These are phyloP conservation scores for Aphelenchoides besseyi DNA, from an alignment of 1,140 invertebrate genomes.

Conservation along the genomic window DNA sequence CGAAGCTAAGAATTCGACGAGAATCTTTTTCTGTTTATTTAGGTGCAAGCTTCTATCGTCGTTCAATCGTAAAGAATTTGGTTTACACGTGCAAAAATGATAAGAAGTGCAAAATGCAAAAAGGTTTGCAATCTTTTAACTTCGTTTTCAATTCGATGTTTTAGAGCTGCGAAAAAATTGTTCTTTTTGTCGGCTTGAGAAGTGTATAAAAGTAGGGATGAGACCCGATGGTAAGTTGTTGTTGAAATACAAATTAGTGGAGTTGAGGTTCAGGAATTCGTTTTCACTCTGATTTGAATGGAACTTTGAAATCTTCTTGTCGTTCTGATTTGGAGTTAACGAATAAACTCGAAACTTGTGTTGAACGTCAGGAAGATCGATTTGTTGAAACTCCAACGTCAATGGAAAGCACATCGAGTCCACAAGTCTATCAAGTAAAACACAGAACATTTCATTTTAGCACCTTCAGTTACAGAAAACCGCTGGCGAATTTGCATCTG, in stretches of 20 bases:
- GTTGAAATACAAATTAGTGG: background rate
- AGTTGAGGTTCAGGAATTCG: background rate
- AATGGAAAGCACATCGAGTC: too few species aligned
- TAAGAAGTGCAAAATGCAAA: background rate
- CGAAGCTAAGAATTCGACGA: too few species aligned
- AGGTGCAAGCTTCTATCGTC: background rate
- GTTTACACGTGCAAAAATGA: background rate
- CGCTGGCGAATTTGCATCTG: too few species aligned
- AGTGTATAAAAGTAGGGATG: constrained; percentile 3
- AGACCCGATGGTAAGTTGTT: background rate
- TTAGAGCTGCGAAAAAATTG: background rate
- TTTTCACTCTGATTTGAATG: background rate
- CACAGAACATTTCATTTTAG: too few species aligned
- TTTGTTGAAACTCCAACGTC: too few species aligned
- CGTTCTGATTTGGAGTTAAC: background rate
- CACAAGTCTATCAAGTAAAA: too few species aligned
- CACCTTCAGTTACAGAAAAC: too few species aligned
- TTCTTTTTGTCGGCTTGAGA: background rate
- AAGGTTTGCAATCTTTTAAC: background rate
- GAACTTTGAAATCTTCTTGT: background rate
- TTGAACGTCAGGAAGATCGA: too few species aligned
- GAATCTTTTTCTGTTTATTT: background rate
- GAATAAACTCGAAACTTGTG: too few species aligned
- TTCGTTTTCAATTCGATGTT: background rate
- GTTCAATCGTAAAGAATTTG: background rate